Evolutionary conservation across 2,888 invertebrate species (phyloP).

Genomic region (Lithosia quadra): DNA sequence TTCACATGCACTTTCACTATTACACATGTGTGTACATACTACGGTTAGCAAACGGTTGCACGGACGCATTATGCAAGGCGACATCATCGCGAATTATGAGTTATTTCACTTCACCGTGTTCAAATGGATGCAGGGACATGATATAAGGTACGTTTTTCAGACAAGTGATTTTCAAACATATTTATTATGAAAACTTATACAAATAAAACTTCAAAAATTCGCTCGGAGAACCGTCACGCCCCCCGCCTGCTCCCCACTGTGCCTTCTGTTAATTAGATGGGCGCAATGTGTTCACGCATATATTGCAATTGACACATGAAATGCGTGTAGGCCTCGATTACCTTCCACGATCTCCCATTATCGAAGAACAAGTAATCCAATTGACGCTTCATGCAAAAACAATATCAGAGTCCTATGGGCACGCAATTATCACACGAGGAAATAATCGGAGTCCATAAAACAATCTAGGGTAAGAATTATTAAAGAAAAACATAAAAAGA

Average conservation of each 20-base stretch:
- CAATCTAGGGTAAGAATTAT: too few relatives aligned
- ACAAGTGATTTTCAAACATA: too few relatives aligned
- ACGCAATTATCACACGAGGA: too few relatives aligned
- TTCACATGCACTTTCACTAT: conserved; percentile 16
- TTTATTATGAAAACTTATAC: too few relatives aligned
- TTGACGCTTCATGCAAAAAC: too few relatives aligned
- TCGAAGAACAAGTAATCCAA: background rate
- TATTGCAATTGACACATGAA: background rate
- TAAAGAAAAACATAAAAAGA: too few relatives aligned
- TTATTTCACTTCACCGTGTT: background rate
- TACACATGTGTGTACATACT: background rate
- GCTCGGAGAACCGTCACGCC: too few relatives aligned
- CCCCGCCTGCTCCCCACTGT: too few relatives aligned
- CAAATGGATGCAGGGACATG: too few relatives aligned
- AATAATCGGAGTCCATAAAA: too few relatives aligned
- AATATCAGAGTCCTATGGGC: too few relatives aligned
- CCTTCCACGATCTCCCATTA: background rate
- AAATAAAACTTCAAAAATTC: background rate
- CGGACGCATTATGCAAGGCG: conserved; percentile 4
- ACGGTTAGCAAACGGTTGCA: background rate
- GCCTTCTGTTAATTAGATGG: background rate
- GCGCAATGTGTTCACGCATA: conserved; percentile 4
- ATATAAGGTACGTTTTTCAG: too few relatives aligned
- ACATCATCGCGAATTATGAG: conserved; percentile 4
- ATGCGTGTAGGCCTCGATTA: conserved; percentile 1